Percentiles rank a stretch among this genome's conserved stretches.
These are phyloP conservation scores for Microcebus tavaratra DNA, from an alignment of 2,113 vertebrate genomes.

Conservation along the genomic window DNA sequence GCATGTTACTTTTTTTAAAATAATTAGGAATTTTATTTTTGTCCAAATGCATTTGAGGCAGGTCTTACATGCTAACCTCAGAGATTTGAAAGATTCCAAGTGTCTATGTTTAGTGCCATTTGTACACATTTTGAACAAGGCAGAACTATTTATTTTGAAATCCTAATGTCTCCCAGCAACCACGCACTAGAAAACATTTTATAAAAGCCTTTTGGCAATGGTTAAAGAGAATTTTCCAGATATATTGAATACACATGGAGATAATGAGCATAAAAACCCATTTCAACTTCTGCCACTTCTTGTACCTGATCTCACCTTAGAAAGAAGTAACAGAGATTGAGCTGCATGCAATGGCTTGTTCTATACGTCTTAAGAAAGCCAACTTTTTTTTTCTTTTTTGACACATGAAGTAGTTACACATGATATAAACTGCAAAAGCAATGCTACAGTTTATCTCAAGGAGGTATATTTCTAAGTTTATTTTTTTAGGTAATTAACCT, in stretches of 20 bases:
- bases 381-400: slow-evolving; percentile 9
- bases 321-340: background rate
- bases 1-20: background rate
- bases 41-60: background rate
- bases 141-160: slow-evolving; percentile 66
- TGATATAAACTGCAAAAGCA: slow-evolving; percentile 19
- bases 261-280: slow-evolving; percentile 15
- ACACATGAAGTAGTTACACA: slow-evolving; percentile 17
- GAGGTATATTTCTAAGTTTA: background rate
- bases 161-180: slow-evolving; percentile 53
- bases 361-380: background rate
- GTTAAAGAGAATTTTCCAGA: slow-evolving; percentile 21
- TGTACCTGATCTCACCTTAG: background rate
- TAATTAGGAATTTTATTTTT: slow-evolving; percentile 21
- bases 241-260: background rate
- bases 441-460: background rate
- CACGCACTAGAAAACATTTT: slow-evolving; percentile 29
- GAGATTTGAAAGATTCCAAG: background rate
- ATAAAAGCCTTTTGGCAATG: slow-evolving; percentile 43
- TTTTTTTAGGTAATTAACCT: background rate
- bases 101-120: background rate
- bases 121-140: slow-evolving; percentile 49
- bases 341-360: background rate
- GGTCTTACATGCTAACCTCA: background rate
- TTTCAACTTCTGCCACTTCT: slow-evolving; percentile 29